Conservation (phyloP, 2,797 vertebrate species). For the Periophthalmus magnuspinnatus region DNA sequence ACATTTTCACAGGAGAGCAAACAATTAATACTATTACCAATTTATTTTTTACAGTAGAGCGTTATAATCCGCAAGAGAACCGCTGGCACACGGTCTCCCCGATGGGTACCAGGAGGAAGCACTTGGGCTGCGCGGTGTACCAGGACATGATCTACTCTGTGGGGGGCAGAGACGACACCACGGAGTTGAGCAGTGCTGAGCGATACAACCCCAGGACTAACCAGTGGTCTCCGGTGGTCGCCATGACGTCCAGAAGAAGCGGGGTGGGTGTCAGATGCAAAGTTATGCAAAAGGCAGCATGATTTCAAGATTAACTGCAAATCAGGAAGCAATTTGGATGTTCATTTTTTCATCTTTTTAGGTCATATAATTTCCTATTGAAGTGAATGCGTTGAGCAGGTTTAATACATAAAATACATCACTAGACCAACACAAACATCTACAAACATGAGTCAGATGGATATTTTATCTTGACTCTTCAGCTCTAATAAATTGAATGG, state of each 20-base stretch:
- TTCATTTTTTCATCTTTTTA: no score
- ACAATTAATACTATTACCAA: no score
- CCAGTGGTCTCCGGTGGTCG: constrained; percentile 98
- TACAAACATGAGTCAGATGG: background rate
- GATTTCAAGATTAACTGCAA: background rate
- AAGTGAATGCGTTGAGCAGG: background rate
- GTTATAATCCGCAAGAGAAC: constrained; percentile 97
- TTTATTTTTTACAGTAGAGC: constrained; percentile 54
- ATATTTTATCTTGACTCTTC: background rate
- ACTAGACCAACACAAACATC: background rate
- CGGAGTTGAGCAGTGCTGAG: constrained; percentile 96
- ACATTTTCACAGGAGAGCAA: background rate
- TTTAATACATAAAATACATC: background rate
- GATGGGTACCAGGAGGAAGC: constrained; percentile 97
- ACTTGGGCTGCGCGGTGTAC: constrained; percentile 96
- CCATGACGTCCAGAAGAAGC: constrained; percentile 96
- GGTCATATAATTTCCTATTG: no score
- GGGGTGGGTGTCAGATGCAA: constrained; percentile 77
- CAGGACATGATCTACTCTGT: constrained; percentile 99
- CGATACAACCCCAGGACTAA: constrained; percentile 97
- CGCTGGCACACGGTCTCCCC: constrained; percentile 98
- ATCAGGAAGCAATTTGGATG: background rate
- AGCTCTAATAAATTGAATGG: background rate
- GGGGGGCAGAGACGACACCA: constrained; percentile 95
- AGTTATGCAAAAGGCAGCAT: background rate